A percentile compares a stretch with the other conserved stretches of the same genome.
Evolutionary conservation across 2,113 vertebrate species (phyloP).

Genomic region (Sapajus apella): DNA sequence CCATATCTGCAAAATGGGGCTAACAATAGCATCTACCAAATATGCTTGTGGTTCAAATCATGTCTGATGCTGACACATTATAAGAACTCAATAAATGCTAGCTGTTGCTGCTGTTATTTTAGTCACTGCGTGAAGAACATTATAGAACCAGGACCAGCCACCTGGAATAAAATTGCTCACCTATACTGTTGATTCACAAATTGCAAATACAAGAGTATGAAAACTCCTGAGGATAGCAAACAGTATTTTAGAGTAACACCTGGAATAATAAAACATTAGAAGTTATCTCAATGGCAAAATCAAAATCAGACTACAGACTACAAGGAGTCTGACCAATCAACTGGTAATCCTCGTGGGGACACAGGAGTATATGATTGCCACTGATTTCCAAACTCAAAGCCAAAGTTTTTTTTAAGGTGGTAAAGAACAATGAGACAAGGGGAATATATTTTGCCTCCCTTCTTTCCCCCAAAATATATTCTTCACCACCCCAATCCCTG

Average conservation of each 20-base stretch:
- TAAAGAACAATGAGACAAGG: neutral
- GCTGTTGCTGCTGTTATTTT: neutral
- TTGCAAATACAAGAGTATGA: neutral
- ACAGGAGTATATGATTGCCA: neutral
- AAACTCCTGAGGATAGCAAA: neutral
- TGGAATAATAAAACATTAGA: slow-evolving; percentile 20
- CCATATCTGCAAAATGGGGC: neutral
- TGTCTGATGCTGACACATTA: neutral
- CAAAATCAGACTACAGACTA: slow-evolving; percentile 33
- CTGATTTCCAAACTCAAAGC: slow-evolving; percentile 21
- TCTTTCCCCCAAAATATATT: neutral
- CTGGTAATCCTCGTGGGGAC: neutral
- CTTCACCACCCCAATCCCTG: neutral
- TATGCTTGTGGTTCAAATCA: neutral
- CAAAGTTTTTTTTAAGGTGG: neutral
- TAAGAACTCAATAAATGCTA: neutral
- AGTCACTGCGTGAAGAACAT: neutral
- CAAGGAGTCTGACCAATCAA: neutral
- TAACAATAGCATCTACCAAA: neutral
- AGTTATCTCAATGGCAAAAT: slow-evolving; percentile 39
- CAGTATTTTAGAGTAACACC: slow-evolving; percentile 6
- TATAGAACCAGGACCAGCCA: slow-evolving; percentile 13
- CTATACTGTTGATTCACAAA: neutral
- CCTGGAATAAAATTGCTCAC: neutral
- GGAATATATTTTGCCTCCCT: neutral